phyloP scores from a whole-genome alignment of 2,797 vertebrate genomes.

The Esox lucius region DNA sequence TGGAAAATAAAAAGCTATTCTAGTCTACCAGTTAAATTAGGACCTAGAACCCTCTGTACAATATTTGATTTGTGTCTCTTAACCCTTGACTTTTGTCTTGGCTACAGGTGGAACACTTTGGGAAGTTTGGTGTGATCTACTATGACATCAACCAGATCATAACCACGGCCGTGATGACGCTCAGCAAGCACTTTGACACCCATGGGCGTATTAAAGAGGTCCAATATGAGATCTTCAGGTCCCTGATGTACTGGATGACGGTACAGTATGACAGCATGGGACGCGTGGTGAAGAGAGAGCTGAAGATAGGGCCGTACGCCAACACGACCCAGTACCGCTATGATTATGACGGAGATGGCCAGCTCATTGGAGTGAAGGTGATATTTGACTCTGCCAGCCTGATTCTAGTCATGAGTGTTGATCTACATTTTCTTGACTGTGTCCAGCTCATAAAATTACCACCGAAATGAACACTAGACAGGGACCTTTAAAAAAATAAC shows the following conservation, averaged over 20 bases:
- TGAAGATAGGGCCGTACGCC: conserved; percentile 96
- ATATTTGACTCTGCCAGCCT: background rate
- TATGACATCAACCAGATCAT: conserved; percentile 99
- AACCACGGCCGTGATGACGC: conserved; percentile 98
- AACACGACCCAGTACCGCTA: conserved; percentile 99
- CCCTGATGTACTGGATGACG: conserved; percentile 99
- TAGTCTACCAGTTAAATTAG: background rate
- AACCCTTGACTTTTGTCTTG: conserved; percentile 15
- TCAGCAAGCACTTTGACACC: conserved; percentile 99
- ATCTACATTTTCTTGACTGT: no score
- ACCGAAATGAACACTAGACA: no score
- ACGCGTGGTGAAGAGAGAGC: conserved; percentile 93
- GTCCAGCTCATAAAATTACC: background rate
- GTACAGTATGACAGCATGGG: conserved; percentile 99
- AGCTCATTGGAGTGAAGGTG: conserved; percentile 90
- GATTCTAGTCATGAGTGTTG: background rate
- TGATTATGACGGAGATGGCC: conserved; percentile 95
- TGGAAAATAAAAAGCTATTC: background rate
- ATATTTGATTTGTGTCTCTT: background rate
- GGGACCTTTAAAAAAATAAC: no score
- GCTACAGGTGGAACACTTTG: conserved; percentile 90
- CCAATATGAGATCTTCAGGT: conserved; percentile 98
- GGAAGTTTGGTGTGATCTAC: conserved; percentile 99
- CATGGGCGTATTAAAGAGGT: conserved; percentile 98
- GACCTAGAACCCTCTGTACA: background rate